Base-by-base conservation (phyloP, 2,888 invertebrate species). In the Biston stratarius region DNA sequence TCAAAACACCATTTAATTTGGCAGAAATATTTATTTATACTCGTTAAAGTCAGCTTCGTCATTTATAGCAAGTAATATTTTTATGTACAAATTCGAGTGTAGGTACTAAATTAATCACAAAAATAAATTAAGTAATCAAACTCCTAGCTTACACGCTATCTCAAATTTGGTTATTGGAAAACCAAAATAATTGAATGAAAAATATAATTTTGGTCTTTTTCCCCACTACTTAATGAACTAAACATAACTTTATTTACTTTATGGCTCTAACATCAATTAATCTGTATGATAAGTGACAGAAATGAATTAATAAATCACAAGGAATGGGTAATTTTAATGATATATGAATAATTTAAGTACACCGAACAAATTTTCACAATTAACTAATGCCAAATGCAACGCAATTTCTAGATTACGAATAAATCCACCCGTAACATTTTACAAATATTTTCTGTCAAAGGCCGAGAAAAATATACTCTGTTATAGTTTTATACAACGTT, bases 11-110 rank as follows among this genome's bases (percentile, higher is more conserved):
- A 73, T 73, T 74, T 90, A 89, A 93, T 94, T 94, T 94, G 94
- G 94, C 94, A 93, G 93, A 94, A 92, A 92, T 92, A 91, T 93
- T 93, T 92, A 92, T 92, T 93, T 87, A 90, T 92, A 93, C 89
- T 90, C 87, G 88, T 90, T 90, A 89, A 92, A 89, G 83, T 89
- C 90, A 93, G 92, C 92, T 85, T 87, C 85, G 83, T 90, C 88
- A 87, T 89, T 87, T 87, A 89, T 89, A 92, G 92, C 91, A 88
- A 84, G 84, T 89, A 86, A 87, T 84, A 75, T 85, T 61, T 52
- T 78, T 92, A 93, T 93, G 87, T 93, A 93, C 93, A 94, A 87
- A 84, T 86, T 88, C 83, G 83, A 90, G 86, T 88, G 86, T 91
- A 90, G 88, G 88, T 91, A 89, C 87, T 79, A 88, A 89, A 89